Base-by-base conservation (phyloP, 2,113 vertebrate species). In the Aegotheles bennettii region DNA sequence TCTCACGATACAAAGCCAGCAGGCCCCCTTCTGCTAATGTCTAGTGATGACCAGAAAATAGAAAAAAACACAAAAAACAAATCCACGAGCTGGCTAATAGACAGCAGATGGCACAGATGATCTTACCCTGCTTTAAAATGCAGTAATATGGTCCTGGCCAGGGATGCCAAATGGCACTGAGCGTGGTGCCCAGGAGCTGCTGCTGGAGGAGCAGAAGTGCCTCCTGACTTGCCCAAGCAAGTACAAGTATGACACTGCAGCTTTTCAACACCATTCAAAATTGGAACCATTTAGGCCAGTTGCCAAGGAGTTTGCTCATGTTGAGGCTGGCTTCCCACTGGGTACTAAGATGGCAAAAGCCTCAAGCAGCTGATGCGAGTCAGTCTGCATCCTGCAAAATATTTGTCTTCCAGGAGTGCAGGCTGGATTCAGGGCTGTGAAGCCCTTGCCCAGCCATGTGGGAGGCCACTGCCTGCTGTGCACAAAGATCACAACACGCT, bases 391-490 rank as follows among this genome's bases (percentile, higher is more conserved):
- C 57, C 57, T 24, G 45, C 17, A 24, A 40, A 43, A 31, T 9
- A 31, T 8, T 24, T 21, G 38, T n/a, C 31, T 73, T 10, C 13
- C 1, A 53, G 63, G 47, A 24, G 19, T 0, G 3, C 35, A 20
- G 16, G 28, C 45, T 60, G 80, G 38, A 20, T 18, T 25, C 25
- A 9, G 33, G 61, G 59, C 51, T 19, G 53, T 3, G 42, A 17
- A 74, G 7, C n/a, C 26, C 40, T 67, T 2, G 4, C 33, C 56
- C 35, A 28, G 43, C 56, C 4, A 0, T 7, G 23, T 3, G 2
- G 56, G 63, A 64, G 12, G 43, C 7, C 17, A 16, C 25, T 1
- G 0, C 2, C 25, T 33, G 5, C 48, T 20, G 9, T 1, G 2
- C 7, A 0, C 3, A 24, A 40, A 40, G 14, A 51, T 54, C 59